Percentiles rank a stretch among this genome's conserved stretches.
Evolutionary conservation across 2,113 vertebrate genomes (phyloP).

Genomic region (Thryonomys swinderianus): DNA sequence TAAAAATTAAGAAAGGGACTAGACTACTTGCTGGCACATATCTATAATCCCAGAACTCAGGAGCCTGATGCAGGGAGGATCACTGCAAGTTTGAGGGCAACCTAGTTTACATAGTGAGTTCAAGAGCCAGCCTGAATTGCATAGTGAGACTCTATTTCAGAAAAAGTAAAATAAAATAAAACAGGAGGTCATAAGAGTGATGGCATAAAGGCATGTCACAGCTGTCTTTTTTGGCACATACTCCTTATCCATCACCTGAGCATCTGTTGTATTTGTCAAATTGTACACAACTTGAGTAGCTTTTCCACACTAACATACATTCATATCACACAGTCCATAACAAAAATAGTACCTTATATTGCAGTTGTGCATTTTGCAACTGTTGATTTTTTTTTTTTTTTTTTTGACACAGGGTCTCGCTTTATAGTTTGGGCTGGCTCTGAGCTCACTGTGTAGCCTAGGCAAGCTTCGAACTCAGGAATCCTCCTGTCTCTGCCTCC

Average conservation of each 20-base stretch:
- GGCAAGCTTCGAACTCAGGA: too few relatives aligned
- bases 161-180: too few relatives aligned
- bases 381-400: too few relatives aligned
- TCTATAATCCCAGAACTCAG: background rate
- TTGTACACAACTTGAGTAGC: background rate
- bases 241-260: background rate
- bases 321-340: background rate
- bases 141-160: background rate
- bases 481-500: too few relatives aligned
- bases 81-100: background rate
- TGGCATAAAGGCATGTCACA: background rate
- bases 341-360: background rate
- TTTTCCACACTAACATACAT: background rate
- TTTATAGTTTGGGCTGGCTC: too few relatives aligned
- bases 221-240: background rate
- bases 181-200: background rate
- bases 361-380: background rate
- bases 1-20: conserved; percentile 1
- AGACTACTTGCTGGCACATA: background rate
- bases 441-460: too few relatives aligned
- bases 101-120: too few relatives aligned
- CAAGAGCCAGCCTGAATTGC: background rate
- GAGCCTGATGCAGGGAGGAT: background rate
- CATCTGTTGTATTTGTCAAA: background rate
- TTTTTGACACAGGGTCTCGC: too few relatives aligned